A percentile compares a stretch with the other conserved stretches of the same genome.
Evolutionary conservation across 1,140 invertebrate species (phyloP).

Genomic region (Proctacanthus coquilletti): DNA sequence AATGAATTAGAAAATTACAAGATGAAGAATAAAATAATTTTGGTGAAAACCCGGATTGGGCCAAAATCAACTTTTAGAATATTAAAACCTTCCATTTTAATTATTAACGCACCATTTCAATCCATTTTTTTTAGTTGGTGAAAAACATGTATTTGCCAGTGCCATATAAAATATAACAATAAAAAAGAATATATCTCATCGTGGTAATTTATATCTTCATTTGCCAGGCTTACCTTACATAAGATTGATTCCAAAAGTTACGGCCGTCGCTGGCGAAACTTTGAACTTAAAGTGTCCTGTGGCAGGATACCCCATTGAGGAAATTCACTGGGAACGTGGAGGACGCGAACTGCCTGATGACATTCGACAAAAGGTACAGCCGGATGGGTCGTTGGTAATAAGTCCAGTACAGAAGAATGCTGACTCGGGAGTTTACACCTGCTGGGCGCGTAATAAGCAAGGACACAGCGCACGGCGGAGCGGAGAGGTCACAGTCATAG

Average conservation of each 20-base stretch:
- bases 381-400: slow-evolving; percentile 56
- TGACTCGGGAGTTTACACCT: slow-evolving; percentile 65
- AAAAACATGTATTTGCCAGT: too few species aligned
- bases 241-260: slow-evolving; percentile 65
- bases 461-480: slow-evolving; percentile 52
- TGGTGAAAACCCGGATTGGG: too few species aligned
- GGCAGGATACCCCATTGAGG: slow-evolving; percentile 65
- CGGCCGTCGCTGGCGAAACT: slow-evolving; percentile 66
- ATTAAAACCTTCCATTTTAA: too few species aligned
- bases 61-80: too few species aligned
- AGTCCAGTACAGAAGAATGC: slow-evolving; percentile 54
- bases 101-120: too few species aligned
- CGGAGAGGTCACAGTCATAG: slow-evolving; percentile 58
- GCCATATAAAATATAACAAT: too few species aligned
- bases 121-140: too few species aligned
- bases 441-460: slow-evolving; percentile 57
- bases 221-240: slow-evolving; percentile 64
- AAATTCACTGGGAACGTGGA: slow-evolving; percentile 65
- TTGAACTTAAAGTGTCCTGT: slow-evolving; percentile 70
- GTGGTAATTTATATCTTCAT: slow-evolving; percentile 14
- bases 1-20: too few species aligned
- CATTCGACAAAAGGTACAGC: slow-evolving; percentile 58
- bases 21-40: too few species aligned
- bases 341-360: slow-evolving; percentile 64
- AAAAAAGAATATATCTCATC: too few species aligned